Evolutionary conservation across 2,797 vertebrate genomes (phyloP), one percentile per base, ranked within the genome.

Genomic region (Enteromius anoplus): DNA sequence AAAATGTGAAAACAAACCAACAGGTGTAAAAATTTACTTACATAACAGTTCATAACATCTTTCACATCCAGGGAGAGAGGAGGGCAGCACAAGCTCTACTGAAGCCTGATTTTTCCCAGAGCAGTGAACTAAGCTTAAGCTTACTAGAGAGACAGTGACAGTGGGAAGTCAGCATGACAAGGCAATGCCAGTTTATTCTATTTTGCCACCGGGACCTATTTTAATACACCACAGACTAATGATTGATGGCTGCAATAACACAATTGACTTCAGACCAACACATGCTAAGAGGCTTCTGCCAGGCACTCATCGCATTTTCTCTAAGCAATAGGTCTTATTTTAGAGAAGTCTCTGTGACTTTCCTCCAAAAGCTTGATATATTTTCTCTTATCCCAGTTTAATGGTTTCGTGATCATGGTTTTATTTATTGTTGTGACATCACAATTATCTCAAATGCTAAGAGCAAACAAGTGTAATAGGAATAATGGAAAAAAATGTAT

Each of bases 191-290:
- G 10, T 58, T 40, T 45, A 9, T 45, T 15, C n/a, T 42, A 60
- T 60, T 71, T 26, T 45, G 37, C 15, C 37, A 45, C 37, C 78
- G 42, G 34, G 6, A 45, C 42, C 79, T 81, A 81, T 72, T 62
- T 80, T 71, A 62, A 62, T 10, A 47, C 78, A 71, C 42, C 37
- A 55, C 42, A 55, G 49, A 8, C 23, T 2, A 60, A 12, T 72
- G 79, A 62, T 47, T 72, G 79, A 81, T 72, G 55, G 21, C 37
- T 26, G 12, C 1, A 80, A 71, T 71, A 62, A 45, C 6, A 26
- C 40, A 47, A n/a, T 10, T 47, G 68, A 81, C 79, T 60, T 80
- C 19, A 62, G 14, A n/a, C 23, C 51, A 62, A 6, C 21, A 60
- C 26, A 62, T 2, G 68, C 68, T 62, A 23, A 8, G 26, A 47